Evolutionary conservation across 2,113 vertebrate species (phyloP).

Genomic region (Heliornis fulica): DNA sequence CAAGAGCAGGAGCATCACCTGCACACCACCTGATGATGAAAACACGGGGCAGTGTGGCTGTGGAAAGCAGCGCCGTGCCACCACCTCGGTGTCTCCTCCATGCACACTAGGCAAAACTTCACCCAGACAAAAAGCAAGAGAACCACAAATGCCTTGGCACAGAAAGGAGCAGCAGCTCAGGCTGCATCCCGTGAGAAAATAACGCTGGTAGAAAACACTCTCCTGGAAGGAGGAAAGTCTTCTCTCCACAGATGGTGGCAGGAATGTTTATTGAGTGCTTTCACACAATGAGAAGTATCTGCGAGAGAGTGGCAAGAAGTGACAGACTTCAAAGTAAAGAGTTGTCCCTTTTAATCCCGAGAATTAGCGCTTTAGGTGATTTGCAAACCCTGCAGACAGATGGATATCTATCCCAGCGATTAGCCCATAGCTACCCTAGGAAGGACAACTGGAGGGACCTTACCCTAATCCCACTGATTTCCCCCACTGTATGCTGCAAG

Average conservation of each 20-base stretch:
- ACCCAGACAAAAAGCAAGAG: background rate
- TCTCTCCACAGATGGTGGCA: background rate
- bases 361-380: background rate
- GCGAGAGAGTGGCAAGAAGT: constrained; percentile 17
- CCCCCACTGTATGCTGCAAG: accelerated
- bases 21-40: background rate
- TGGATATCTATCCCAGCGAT: accelerated
- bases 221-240: constrained; percentile 10
- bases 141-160: background rate
- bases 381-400: background rate
- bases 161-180: constrained; percentile 7
- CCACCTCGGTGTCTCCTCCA: background rate
- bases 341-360: background rate
- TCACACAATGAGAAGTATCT: constrained; percentile 27
- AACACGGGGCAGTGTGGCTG: background rate
- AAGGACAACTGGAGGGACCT: background rate
- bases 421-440: background rate
- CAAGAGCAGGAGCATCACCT: background rate
- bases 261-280: constrained; percentile 11
- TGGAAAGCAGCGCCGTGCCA: background rate
- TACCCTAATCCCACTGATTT: background rate
- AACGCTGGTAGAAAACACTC: background rate
- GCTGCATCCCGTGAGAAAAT: background rate
- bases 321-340: constrained; percentile 43
- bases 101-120: background rate